Conservation (phyloP, 2,797 vertebrate genomes). For the Helarctos malayanus region DNA sequence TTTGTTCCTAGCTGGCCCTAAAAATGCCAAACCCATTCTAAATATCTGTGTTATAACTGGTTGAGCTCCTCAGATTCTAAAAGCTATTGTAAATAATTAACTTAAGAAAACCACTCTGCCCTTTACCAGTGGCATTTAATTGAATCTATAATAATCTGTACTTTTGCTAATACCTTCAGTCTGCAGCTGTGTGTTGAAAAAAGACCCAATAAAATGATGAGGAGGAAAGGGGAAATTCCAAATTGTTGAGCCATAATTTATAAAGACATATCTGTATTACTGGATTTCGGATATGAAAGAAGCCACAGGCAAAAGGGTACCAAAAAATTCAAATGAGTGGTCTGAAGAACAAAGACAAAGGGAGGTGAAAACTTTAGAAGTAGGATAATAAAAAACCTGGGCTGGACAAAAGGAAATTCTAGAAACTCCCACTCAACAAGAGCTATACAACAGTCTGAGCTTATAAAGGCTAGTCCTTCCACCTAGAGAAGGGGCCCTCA, state of each 20-base stretch:
- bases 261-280: not conserved
- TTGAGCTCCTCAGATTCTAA: conserved; percentile 41
- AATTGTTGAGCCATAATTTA: not conserved
- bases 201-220: not conserved
- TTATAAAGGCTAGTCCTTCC: not conserved
- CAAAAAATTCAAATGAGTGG: not conserved
- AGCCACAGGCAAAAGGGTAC: not conserved
- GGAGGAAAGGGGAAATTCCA: not conserved
- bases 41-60: not conserved
- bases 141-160: not conserved
- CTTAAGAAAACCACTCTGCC: conserved; percentile 12
- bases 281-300: not conserved
- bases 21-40: not conserved
- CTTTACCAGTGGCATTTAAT: conserved; percentile 51
- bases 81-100: conserved; percentile 58
- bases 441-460: not conserved
- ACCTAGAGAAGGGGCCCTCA: not conserved
- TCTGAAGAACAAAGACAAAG: not conserved
- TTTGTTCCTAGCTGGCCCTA: not conserved
- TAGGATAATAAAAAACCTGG: not conserved
- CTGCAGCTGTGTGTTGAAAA: not conserved
- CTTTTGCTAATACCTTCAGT: not conserved
- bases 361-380: not conserved
- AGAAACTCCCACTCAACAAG: not conserved
- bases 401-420: not conserved